Base-by-base conservation (phyloP, 2,113 vertebrate species). In the Semnornis frantzii region DNA sequence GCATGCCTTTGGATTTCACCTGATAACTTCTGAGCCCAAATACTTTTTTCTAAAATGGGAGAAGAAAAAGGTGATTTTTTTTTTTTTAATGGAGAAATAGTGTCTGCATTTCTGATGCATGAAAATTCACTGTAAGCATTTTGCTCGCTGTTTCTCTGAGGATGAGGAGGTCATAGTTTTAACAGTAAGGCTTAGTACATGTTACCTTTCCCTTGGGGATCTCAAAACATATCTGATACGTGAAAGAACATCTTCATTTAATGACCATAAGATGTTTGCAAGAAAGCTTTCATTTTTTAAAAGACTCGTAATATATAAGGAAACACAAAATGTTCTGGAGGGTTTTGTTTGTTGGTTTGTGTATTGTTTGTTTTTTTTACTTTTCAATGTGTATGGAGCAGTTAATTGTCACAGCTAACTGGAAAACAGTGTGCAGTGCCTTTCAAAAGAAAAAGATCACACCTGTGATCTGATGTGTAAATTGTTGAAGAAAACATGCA, bases 1-100 rank as follows among this genome's bases (percentile, higher is more conserved):
- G 34, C 42, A 18, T 71, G 64, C 68, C 42, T 91, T 74, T 87
- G 64, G 77, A 90, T 93, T 94, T 91, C 48, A 93, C 82, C 87
- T 94, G 92, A 8, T 82, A 73, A 80, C 69, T 80, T 82, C 84
- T 82, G 91, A 31, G 37, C 37, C 23, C 25, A 80, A 77, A 23
- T 80, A 52, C 25, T 74, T 80, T 74, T 80, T 82, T 60, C 75
- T 85, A 34, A 85, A 92, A 60, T 2, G 14, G 24, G 33, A 12
- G 13, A 28, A 34, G 63, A 59, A 37, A 68, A 69, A 48, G 11
- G 75, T 20, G 62, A 30, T 31, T 37, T 37, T 37, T 37, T 37
- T 37, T 37, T 75, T 68, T 5, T 62, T 28, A 42, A 20, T 60
- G 30, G 62, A 93, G 65, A 86, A 88, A 60, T 30, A 58, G 27